Conservation (phyloP, 2,113 vertebrate species). For the Chamaea fasciata region DNA sequence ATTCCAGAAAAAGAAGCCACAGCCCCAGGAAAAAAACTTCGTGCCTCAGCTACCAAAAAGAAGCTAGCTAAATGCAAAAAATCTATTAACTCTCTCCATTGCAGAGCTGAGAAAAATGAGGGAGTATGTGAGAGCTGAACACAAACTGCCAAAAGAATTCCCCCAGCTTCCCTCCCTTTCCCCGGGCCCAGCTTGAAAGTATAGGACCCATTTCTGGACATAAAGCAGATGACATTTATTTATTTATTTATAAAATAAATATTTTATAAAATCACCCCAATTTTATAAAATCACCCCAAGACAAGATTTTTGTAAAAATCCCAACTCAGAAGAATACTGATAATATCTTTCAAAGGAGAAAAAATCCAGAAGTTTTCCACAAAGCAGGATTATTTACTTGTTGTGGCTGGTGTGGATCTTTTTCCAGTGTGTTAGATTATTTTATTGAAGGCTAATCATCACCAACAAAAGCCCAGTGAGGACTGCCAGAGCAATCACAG, state of each 20-base stretch:
- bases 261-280: background rate
- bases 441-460: background rate
- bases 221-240: background rate
- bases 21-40: background rate
- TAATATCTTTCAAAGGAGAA: background rate
- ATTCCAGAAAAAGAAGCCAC: background rate
- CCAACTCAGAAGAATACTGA: background rate
- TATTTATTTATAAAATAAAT: too few species aligned
- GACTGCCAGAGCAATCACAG: background rate
- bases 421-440: background rate
- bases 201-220: background rate
- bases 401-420: background rate
- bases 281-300: background rate
- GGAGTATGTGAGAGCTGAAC: background rate
- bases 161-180: accelerated
- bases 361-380: background rate
- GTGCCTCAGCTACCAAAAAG: background rate
- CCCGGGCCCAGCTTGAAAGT: background rate
- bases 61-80: background rate
- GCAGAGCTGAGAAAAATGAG: background rate
- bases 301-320: background rate
- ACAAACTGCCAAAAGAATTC: background rate
- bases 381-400: background rate
- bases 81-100: background rate
- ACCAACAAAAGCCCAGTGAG: background rate